A percentile compares a stretch with the other conserved stretches of the same genome.
These are phyloP conservation scores for Glaucopsyche alexis DNA, from an alignment of 2,888 invertebrate genomes.

Conservation along the genomic window DNA sequence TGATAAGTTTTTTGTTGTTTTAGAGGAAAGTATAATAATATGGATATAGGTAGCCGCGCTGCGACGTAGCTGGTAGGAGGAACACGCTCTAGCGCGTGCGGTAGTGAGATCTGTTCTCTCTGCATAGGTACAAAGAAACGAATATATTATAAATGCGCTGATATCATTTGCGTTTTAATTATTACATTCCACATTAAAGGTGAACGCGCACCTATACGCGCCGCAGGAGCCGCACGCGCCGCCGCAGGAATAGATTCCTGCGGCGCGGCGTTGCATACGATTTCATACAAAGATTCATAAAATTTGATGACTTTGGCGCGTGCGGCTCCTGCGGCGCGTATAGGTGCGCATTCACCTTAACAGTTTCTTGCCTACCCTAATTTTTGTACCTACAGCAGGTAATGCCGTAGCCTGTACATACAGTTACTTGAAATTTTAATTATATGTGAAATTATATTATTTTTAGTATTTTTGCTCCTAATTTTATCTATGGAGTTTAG, in stretches of 20 bases:
- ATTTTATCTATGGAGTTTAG: too few species aligned
- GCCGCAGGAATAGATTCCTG: too few species aligned
- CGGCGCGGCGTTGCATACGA: too few species aligned
- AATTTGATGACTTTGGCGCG: too few species aligned
- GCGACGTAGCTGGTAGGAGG: conserved; percentile 64
- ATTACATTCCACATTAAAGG: not conserved
- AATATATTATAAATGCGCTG: conserved; percentile 73
- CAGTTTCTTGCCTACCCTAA: not conserved
- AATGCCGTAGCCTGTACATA: not conserved
- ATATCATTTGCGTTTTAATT: conserved; percentile 54
- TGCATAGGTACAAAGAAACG: conserved; percentile 77
- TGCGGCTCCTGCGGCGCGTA: too few species aligned
- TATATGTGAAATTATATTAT: not conserved
- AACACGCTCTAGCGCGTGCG: conserved; percentile 69
- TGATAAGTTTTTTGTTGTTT: conserved; percentile 74
- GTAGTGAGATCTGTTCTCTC: conserved; percentile 62
- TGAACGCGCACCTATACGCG: too few species aligned
- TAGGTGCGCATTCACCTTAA: too few species aligned
- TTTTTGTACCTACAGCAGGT: not conserved
- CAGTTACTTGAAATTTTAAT: not conserved
- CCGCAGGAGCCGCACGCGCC: too few species aligned
- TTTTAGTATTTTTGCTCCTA: too few species aligned
- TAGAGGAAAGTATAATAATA: conserved; percentile 70
- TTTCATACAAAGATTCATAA: too few species aligned
- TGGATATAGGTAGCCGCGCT: conserved; percentile 63